Base-by-base conservation (phyloP, 2,113 vertebrate genomes). In the Collichthys lucidus region DNA sequence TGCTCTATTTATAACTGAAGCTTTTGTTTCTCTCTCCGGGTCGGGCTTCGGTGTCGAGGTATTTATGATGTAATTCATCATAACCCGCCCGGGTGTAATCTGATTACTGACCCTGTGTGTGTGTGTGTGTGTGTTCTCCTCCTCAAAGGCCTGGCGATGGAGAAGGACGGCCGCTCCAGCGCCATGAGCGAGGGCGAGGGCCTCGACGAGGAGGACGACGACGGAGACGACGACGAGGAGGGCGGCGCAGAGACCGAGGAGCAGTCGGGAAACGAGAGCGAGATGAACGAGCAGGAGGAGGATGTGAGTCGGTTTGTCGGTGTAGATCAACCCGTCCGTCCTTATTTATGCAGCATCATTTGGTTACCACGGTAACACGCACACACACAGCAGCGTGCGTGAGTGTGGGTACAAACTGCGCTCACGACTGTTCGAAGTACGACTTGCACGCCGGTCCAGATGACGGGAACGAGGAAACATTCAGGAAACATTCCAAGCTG, bases 221-320 rank as follows among this genome's bases (percentile, higher is more conserved):
- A 96, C 5, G 95, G 93, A 62, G 97, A 98, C 20, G 98, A 99
- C 2, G 98, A 99, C 2, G 98, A 99, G 46, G 98, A 99, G 93
- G 96, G 96, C n/a, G 97, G 96, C 35, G 97, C 96, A 0, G 98
- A 99, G 89, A 99, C 96, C 0, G 98, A 99, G 93, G 98, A 99
- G 85, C 98, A 99, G 70, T 99, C 98, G 53, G 98, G 98, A 88
- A 99, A 99, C 89, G 98, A 99, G 94, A 99, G 98, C 55, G 98
- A 99, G 93, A 97, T 98, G 91, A 99, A 99, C 68, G 98, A 99
- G 5, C 97, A 95, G 47, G 98, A 99, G 90, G 98, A 99, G 83
- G 98, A 99, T 87, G 98, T 99, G 85, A 95, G 94, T 77, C 4
- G 3, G 1, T 22, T 29, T 62, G 19, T 52, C 31, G 4, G 29